A percentile compares a stretch with the other conserved stretches of the same genome.
Evolutionary conservation across 1,140 invertebrate species (phyloP).

Genomic region (Epicauta chinensis): DNA sequence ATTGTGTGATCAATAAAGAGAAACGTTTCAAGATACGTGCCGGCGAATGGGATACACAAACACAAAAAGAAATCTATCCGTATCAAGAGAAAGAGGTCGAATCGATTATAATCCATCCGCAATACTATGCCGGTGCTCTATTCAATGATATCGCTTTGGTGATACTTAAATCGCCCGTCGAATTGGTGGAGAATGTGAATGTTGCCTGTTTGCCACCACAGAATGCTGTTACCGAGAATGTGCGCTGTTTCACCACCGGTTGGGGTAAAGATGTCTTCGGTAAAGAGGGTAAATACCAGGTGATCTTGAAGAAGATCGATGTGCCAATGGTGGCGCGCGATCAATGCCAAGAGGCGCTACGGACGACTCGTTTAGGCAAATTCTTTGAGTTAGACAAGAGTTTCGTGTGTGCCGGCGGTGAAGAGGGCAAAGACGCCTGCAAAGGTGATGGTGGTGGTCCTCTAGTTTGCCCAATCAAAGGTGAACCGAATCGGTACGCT

Average conservation of each 20-base stretch:
- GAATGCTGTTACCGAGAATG: conserved; percentile 36
- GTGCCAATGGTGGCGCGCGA: conserved; percentile 53
- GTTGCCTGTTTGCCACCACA: conserved; percentile 60
- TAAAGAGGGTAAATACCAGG: conserved; percentile 54
- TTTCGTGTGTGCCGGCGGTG: conserved; percentile 72
- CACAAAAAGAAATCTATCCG: conserved; percentile 59
- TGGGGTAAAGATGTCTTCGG: conserved; percentile 60
- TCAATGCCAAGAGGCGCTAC: conserved; percentile 51
- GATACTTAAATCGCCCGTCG: conserved; percentile 50
- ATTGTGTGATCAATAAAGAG: conserved; percentile 47
- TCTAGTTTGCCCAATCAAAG: conserved; percentile 47
- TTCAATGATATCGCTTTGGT: conserved; percentile 65
- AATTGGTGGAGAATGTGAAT: conserved; percentile 60
- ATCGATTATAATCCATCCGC: conserved; percentile 42
- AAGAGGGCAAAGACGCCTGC: conserved; percentile 58
- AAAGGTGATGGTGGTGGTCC: conserved; percentile 54
- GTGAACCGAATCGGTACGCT: conserved; percentile 36
- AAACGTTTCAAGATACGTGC: conserved; percentile 53
- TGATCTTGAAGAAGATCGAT: conserved; percentile 64
- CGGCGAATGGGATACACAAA: conserved; percentile 79
- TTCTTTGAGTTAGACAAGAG: conserved; percentile 58
- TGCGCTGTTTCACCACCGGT: conserved; percentile 51
- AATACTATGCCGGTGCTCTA: conserved; percentile 49
- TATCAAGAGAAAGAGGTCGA: conserved; percentile 64
- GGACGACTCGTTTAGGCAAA: conserved; percentile 53